Conservation (phyloP, 2,113 vertebrate species). For the Oophaga pumilio region DNA sequence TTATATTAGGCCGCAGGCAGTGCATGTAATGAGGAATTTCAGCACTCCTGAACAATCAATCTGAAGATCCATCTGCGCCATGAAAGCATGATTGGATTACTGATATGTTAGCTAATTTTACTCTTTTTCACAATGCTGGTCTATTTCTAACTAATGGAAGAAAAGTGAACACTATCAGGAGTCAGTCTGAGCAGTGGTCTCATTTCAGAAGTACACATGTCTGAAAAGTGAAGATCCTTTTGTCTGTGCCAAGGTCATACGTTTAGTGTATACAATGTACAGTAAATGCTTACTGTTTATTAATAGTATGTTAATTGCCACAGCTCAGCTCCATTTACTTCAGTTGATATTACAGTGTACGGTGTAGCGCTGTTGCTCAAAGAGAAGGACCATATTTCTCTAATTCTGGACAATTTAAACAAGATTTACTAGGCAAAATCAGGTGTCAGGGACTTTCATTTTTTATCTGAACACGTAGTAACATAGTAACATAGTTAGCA, state of each 20-base stretch:
- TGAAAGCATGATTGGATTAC: conserved; percentile 43
- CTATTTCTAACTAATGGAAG: conserved; percentile 17
- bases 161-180: not conserved
- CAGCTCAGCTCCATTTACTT: too few species aligned
- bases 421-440: too few species aligned
- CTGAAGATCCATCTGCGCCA: conserved; percentile 39
- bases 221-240: not conserved
- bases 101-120: conserved; percentile 21
- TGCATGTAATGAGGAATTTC: conserved; percentile 36
- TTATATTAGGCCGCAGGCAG: conserved; percentile 38
- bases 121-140: not conserved
- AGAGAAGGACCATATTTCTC: too few species aligned
- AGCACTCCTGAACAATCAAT: conserved; percentile 45
- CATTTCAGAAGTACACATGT: not conserved
- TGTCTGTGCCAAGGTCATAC: not conserved
- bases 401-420: too few species aligned
- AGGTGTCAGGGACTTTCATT: too few species aligned
- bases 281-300: not conserved
- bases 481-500: too few species aligned
- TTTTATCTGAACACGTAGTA: too few species aligned
- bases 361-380: too few species aligned
- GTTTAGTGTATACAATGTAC: not conserved
- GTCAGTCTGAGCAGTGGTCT: not conserved
- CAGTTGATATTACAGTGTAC: too few species aligned
- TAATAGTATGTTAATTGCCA: not conserved